Evolutionary conservation across 2,797 vertebrate species (phyloP).

Genomic region (Hemibagrus guttatus): DNA sequence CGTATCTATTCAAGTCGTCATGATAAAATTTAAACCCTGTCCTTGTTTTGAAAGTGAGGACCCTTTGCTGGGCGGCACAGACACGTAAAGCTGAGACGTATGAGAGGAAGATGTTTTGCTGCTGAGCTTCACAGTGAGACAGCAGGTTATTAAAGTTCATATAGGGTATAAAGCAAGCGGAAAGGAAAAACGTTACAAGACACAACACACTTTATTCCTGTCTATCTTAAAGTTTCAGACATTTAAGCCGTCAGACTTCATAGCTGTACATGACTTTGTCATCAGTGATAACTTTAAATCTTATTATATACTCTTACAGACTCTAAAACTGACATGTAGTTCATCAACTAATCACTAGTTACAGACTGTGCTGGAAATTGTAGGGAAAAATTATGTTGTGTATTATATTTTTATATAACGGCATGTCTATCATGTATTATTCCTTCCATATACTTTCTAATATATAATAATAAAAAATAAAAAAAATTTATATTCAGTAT

Average conservation of each 20-base stretch:
- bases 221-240: neutral
- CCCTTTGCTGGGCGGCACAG: neutral
- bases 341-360: neutral
- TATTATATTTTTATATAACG: neutral
- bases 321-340: neutral
- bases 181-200: neutral
- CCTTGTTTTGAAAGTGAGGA: neutral
- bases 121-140: neutral
- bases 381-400: neutral
- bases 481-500: neutral
- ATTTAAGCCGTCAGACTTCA: neutral
- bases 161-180: neutral
- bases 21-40: neutral
- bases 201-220: neutral
- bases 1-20: neutral
- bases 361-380: neutral
- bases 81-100: neutral
- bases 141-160: neutral
- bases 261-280: neutral
- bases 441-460: too few relatives aligned
- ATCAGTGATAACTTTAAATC: neutral
- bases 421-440: too few relatives aligned
- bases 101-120: neutral
- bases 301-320: neutral
- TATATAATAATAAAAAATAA: too few relatives aligned